Evolutionary conservation across 1,140 invertebrate species (phyloP).

Genomic region (Cheumatopsyche charites): DNA sequence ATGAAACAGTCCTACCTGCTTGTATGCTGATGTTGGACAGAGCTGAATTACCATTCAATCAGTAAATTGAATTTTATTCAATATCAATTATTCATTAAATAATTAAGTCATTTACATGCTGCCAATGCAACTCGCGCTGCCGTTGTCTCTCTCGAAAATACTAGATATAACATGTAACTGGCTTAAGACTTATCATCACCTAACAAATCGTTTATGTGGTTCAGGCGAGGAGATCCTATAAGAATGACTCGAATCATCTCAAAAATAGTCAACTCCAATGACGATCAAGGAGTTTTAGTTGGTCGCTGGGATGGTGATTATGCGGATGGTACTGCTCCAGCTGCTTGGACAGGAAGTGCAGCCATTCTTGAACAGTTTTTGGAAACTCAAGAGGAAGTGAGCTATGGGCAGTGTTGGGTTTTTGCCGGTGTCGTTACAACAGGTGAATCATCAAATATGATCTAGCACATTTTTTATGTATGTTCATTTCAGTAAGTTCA

Average conservation of each 20-base stretch:
- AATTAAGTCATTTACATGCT: no score
- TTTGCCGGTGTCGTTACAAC: slow-evolving; percentile 75
- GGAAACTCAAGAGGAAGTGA: slow-evolving; percentile 65
- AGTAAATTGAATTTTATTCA: slow-evolving; percentile 52
- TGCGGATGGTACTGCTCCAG: slow-evolving; percentile 69
- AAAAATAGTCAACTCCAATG: slow-evolving; percentile 74
- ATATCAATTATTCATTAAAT: no score
- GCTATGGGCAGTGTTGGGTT: slow-evolving; percentile 81
- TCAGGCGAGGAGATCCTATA: slow-evolving; percentile 73
- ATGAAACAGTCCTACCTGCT: slow-evolving; percentile 66
- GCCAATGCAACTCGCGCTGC: no score
- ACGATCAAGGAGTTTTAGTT: slow-evolving; percentile 71
- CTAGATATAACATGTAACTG: no score
- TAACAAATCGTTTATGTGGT: not conserved
- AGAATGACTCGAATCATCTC: slow-evolving; percentile 73
- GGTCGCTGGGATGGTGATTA: slow-evolving; percentile 79
- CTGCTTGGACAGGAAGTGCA: slow-evolving; percentile 70
- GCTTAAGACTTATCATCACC: no score
- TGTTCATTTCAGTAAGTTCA: no score
- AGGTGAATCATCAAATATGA: slow-evolving; percentile 55
- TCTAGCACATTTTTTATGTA: no score
- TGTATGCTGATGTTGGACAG: slow-evolving; percentile 67
- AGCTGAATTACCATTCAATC: slow-evolving; percentile 62
- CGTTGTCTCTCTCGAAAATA: no score
- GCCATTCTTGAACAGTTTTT: slow-evolving; percentile 69